Conservation (phyloP, 2,113 vertebrate genomes). For the Baryphthengus martii region DNA sequence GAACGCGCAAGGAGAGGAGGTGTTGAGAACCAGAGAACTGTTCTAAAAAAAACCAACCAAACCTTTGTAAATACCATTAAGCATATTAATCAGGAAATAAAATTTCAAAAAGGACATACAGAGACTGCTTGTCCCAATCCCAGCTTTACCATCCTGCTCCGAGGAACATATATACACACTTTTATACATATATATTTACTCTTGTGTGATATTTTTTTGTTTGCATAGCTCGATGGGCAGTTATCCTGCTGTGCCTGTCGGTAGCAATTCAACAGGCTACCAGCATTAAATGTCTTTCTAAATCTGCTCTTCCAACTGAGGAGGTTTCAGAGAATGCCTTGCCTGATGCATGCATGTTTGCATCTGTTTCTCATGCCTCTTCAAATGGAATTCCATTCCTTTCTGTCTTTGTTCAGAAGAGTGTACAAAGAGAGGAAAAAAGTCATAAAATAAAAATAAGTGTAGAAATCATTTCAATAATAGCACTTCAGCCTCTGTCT, state of each 20-base stretch:
- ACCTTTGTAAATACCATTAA: neutral
- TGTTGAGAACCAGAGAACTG: neutral
- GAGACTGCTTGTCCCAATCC: neutral
- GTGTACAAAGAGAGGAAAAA: neutral
- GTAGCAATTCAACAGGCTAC: neutral
- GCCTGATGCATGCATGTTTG: neutral
- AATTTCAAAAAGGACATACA: neutral
- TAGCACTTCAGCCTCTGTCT: neutral
- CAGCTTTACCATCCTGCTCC: neutral
- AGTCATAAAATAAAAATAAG: neutral
- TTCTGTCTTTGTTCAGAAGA: neutral
- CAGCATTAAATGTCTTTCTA: neutral
- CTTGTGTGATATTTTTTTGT: neutral
- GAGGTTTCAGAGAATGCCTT: constrained; percentile 2
- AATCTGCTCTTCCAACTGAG: constrained; percentile 6
- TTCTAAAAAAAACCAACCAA: neutral
- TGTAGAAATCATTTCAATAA: neutral
- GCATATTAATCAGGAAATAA: neutral
- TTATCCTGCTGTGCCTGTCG: neutral
- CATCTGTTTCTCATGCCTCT: constrained; percentile 61
- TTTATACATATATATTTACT: neutral
- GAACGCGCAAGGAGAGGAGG: neutral
- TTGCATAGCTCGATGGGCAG: neutral
- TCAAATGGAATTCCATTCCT: constrained; percentile 48
- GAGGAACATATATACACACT: neutral